These are phyloP conservation scores for Phengaris arion DNA, from an alignment of 2,888 invertebrate species.

Conservation along the genomic window DNA sequence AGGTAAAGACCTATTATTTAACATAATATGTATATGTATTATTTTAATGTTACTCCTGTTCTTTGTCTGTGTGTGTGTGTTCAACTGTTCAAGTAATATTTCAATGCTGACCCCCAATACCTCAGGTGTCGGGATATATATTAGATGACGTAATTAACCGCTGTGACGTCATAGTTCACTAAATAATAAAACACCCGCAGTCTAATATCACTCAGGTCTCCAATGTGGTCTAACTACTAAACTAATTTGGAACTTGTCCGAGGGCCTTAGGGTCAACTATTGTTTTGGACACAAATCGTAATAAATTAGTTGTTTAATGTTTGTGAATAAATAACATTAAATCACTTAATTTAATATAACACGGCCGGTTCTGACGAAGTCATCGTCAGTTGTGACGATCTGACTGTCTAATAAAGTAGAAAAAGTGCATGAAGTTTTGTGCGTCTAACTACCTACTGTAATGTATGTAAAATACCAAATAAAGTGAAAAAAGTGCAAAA, in stretches of 20 bases:
- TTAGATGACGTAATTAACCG: slow-evolving; percentile 15
- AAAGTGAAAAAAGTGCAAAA: no score
- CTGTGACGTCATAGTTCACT: neutral
- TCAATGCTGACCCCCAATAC: neutral
- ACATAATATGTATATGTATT: no score
- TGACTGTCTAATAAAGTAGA: no score
- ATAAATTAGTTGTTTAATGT: neutral
- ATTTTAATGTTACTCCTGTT: neutral
- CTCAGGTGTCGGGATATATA: neutral
- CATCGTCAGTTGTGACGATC: no score
- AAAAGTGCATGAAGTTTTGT: no score
- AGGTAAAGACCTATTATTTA: no score
- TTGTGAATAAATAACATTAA: no score
- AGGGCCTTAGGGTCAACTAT: neutral
- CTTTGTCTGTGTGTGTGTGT: no score
- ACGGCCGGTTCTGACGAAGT: no score
- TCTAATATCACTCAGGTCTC: slow-evolving; percentile 2
- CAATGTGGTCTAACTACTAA: neutral
- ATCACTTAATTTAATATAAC: no score
- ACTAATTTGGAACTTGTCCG: neutral
- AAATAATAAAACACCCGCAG: neutral
- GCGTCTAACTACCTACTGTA: no score
- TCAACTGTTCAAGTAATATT: neutral
- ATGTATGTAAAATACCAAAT: no score
- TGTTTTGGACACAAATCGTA: neutral